These are phyloP conservation scores for Peromyscus leucopus DNA, from an alignment of 2,113 vertebrate species.

Conservation along the genomic window DNA sequence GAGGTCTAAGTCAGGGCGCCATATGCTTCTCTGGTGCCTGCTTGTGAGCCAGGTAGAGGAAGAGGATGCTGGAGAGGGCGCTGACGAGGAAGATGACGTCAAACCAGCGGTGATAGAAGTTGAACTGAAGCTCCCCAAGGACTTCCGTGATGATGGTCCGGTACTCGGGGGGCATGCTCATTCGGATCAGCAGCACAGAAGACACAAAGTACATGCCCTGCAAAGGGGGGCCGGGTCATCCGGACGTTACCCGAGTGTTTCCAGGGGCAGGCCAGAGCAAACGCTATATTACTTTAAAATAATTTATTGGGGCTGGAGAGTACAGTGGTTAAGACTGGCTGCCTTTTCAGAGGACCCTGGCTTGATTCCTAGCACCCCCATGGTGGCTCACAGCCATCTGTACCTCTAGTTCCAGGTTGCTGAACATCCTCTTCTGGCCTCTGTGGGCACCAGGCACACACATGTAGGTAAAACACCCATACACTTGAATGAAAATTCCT, in stretches of 20 bases:
- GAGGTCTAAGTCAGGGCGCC: slow-evolving; percentile 83
- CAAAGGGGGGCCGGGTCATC: neutral
- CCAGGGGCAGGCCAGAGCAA: neutral
- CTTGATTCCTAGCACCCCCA: neutral
- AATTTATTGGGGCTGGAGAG: neutral
- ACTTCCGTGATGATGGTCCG: slow-evolving; percentile 97
- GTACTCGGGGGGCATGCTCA: slow-evolving; percentile 99
- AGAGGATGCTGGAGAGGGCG: slow-evolving; percentile 98
- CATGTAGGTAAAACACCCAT: neutral
- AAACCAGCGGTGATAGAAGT: slow-evolving; percentile 99
- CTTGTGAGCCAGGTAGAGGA: slow-evolving; percentile 98
- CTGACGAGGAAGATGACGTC: slow-evolving; percentile 99
- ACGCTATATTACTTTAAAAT: neutral
- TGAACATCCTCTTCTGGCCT: neutral
- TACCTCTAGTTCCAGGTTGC: neutral
- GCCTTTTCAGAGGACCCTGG: neutral
- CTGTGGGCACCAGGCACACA: neutral
- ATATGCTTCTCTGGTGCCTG: slow-evolving; percentile 99
- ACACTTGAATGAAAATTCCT: neutral
- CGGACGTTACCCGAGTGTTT: neutral
- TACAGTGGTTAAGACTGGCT: neutral
- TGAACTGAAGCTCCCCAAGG: slow-evolving; percentile 98
- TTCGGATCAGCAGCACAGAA: slow-evolving; percentile 96
- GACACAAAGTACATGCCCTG: slow-evolving; percentile 99
- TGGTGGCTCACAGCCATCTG: too few relatives aligned